These are phyloP conservation scores for Scaptomyza pallida DNA, from an alignment of 1,140 invertebrate genomes.

Conservation along the genomic window DNA sequence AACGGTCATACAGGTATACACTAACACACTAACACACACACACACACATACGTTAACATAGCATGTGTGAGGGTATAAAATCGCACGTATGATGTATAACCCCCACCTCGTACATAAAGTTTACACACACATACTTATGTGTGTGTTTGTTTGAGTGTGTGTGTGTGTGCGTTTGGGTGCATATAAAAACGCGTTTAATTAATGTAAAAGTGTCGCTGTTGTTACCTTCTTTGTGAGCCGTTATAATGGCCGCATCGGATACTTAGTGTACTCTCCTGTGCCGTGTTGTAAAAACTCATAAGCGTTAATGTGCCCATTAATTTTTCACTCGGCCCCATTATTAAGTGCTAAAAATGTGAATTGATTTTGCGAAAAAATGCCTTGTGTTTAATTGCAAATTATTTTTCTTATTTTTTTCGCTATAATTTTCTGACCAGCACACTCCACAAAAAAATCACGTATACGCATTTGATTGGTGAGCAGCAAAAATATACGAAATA, in stretches of 20 bases:
- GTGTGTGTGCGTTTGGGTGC: constrained; percentile 36
- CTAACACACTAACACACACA: constrained; percentile 10
- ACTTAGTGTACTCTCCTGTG: constrained; percentile 24
- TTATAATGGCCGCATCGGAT: constrained; percentile 29
- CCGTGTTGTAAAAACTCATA: constrained; percentile 26
- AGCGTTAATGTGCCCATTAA: constrained; percentile 67
- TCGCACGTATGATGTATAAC: constrained; percentile 41
- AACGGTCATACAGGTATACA: constrained; percentile 46
- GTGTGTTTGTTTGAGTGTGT: constrained; percentile 18
- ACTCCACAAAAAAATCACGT: constrained; percentile 10
- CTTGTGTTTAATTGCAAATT: constrained; percentile 8
- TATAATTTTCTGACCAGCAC: neutral
- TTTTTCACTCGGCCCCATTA: constrained; percentile 53
- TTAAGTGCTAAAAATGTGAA: constrained; percentile 65
- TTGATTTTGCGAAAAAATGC: constrained; percentile 35
- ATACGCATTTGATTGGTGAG: constrained; percentile 13
- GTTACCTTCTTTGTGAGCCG: constrained; percentile 42
- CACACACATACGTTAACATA: constrained; percentile 1
- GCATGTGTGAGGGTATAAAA: constrained; percentile 23
- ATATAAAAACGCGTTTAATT: constrained; percentile 80
- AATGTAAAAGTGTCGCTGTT: constrained; percentile 71
- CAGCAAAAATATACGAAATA: neutral
- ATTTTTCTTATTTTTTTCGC: neutral
- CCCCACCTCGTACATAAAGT: constrained; percentile 25
- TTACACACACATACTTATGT: constrained; percentile 20